A percentile compares a stretch with the other conserved stretches of the same genome.
Conservation (phyloP, 2,888 invertebrate genomes). For the Odontocerum albicorne region DNA sequence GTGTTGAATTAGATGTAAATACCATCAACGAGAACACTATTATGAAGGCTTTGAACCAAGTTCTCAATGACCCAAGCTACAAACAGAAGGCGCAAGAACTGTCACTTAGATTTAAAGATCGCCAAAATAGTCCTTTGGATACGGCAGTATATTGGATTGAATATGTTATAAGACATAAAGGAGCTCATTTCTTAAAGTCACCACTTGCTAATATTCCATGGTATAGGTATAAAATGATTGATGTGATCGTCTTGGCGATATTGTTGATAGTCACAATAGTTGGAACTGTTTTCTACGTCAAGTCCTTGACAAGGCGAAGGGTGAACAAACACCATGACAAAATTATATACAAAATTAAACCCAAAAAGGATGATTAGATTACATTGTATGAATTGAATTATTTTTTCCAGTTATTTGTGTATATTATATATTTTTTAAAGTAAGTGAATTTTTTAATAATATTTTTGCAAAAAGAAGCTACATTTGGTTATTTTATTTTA, state of each 20-base stretch:
- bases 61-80: slow-evolving; percentile 41
- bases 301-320: neutral
- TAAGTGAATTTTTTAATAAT: too few relatives aligned
- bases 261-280: neutral
- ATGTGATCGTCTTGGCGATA: slow-evolving; percentile 9
- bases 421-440: too few relatives aligned
- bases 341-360: too few relatives aligned
- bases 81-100: slow-evolving; percentile 14
- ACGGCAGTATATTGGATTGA: slow-evolving; percentile 34
- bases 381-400: too few relatives aligned
- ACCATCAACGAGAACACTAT: slow-evolving; percentile 41
- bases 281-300: neutral
- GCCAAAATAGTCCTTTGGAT: slow-evolving; percentile 27
- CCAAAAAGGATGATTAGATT: too few relatives aligned
- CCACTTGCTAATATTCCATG: slow-evolving; percentile 16
- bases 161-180: slow-evolving; percentile 32
- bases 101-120: slow-evolving; percentile 22
- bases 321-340: too few relatives aligned
- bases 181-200: slow-evolving; percentile 24
- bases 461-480: too few relatives aligned
- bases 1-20: slow-evolving; percentile 38
- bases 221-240: slow-evolving; percentile 27
- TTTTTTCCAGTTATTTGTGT: too few relatives aligned
- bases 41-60: slow-evolving; percentile 38
- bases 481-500: too few relatives aligned